Evolutionary conservation across 2,888 invertebrate genomes (phyloP).

Genomic region (Dioctria rufipes): DNA sequence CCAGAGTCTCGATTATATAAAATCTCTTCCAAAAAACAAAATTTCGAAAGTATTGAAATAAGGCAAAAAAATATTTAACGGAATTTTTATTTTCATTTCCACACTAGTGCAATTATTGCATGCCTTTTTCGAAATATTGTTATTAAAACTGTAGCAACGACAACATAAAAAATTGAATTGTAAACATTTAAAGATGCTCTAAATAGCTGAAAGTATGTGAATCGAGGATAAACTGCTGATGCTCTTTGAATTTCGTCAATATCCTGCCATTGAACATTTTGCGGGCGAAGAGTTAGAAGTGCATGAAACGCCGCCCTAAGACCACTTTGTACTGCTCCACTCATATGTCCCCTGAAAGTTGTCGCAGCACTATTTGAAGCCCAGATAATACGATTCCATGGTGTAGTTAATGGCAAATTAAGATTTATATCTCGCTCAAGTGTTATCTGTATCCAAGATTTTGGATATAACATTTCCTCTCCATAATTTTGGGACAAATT

Average conservation of each 20-base stretch:
- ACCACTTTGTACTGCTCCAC: conserved; percentile 69
- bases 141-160: conserved; percentile 20
- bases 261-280: conserved; percentile 67
- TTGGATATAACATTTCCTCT: conserved; percentile 64
- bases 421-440: conserved; percentile 61
- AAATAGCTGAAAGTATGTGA: conserved; percentile 59
- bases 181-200: conserved; percentile 67
- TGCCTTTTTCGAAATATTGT: conserved; percentile 1
- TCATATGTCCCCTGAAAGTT: conserved; percentile 67
- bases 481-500: conserved; percentile 64
- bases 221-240: conserved; percentile 49
- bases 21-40: too few relatives aligned
- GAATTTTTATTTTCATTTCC: too few relatives aligned
- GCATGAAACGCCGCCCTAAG: conserved; percentile 66
- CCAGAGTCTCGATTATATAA: too few relatives aligned
- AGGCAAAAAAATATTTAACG: too few relatives aligned
- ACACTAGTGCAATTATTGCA: not conserved
- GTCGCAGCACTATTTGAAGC: conserved; percentile 66
- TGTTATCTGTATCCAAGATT: conserved; percentile 62
- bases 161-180: conserved; percentile 66
- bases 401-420: conserved; percentile 63
- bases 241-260: conserved; percentile 64
- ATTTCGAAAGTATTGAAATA: too few relatives aligned
- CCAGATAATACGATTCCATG: conserved; percentile 69
- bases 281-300: conserved; percentile 66